Evolutionary conservation across 1,140 invertebrate species (phyloP).

Genomic region (Zaprionus ornatus): DNA sequence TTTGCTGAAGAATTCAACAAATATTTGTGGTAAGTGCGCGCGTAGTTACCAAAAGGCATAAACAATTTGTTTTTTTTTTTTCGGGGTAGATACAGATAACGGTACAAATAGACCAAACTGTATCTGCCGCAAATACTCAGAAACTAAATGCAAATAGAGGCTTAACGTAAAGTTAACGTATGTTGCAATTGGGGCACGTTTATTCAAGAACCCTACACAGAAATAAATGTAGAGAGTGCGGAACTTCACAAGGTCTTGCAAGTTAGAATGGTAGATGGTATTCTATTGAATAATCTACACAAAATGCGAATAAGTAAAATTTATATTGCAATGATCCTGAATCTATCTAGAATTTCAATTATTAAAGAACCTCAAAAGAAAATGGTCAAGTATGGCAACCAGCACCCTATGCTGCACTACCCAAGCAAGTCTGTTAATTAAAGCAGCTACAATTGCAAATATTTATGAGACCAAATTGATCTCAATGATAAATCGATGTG

Average conservation of each 20-base stretch:
- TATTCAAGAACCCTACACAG: background rate
- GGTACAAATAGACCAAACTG: slow-evolving; percentile 42
- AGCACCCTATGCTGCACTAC: background rate
- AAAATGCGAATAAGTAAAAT: too few species aligned
- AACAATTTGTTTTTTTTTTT: slow-evolving; percentile 53
- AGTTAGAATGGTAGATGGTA: background rate
- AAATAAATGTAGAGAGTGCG: background rate
- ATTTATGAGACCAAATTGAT: background rate
- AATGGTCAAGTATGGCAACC: background rate
- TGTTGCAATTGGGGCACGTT: background rate
- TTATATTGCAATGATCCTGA: too few species aligned
- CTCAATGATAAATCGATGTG: background rate
- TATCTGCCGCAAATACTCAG: slow-evolving; percentile 60
- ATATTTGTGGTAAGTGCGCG: slow-evolving; percentile 58
- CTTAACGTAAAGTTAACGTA: background rate
- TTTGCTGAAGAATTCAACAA: slow-evolving; percentile 66
- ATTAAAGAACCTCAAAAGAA: background rate
- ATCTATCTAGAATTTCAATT: background rate
- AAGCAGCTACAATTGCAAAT: background rate
- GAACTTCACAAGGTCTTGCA: background rate
- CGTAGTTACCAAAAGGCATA: slow-evolving; percentile 58
- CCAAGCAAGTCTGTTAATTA: background rate
- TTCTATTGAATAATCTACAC: too few species aligned
- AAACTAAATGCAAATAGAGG: slow-evolving; percentile 16
- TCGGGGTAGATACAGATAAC: slow-evolving; percentile 40